Evolutionary conservation across 2,113 vertebrate genomes (phyloP).

Genomic region (Centropus unirufus): DNA sequence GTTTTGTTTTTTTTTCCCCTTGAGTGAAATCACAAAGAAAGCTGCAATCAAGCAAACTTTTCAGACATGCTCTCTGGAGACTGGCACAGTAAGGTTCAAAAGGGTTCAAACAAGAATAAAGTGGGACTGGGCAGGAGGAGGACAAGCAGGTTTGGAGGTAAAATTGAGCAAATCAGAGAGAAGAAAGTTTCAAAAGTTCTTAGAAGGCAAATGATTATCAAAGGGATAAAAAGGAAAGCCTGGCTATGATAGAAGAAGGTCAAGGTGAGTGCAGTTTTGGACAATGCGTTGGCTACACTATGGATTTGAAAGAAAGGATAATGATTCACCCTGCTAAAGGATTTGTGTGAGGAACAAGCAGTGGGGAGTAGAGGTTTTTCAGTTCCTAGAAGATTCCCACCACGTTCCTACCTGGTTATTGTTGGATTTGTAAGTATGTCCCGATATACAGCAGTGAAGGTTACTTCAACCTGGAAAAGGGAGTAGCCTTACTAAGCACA

Average conservation of each 20-base stretch:
- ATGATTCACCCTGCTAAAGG: slow-evolving; percentile 43
- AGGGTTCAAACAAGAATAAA: slow-evolving; percentile 25
- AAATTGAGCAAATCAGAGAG: background rate
- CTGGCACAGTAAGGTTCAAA: slow-evolving; percentile 9
- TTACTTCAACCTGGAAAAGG: background rate
- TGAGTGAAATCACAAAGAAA: slow-evolving; percentile 30
- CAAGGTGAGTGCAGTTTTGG: slow-evolving; percentile 36
- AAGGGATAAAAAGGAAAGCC: slow-evolving; percentile 30
- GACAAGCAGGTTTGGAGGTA: slow-evolving; percentile 37
- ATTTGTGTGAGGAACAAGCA: slow-evolving; percentile 13
- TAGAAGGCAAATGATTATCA: slow-evolving; percentile 45
- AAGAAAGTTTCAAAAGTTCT: slow-evolving; percentile 43
- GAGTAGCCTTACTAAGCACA: background rate
- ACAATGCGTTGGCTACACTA: slow-evolving; percentile 13
- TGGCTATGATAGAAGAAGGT: slow-evolving; percentile 35
- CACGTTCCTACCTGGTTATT: slow-evolving; percentile 26
- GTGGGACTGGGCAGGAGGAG: slow-evolving; percentile 30
- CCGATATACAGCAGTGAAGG: background rate
- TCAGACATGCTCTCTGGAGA: background rate
- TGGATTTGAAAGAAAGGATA: slow-evolving; percentile 40
- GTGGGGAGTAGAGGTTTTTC: slow-evolving; percentile 23
- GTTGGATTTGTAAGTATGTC: slow-evolving; percentile 3
- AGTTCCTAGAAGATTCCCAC: slow-evolving; percentile 44
- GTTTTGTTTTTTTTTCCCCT: background rate
- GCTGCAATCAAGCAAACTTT: slow-evolving; percentile 61